A percentile compares a stretch with the other conserved stretches of the same genome.
Evolutionary conservation across 2,888 invertebrate species (phyloP).

Genomic region (Eremobia ochroleuca): DNA sequence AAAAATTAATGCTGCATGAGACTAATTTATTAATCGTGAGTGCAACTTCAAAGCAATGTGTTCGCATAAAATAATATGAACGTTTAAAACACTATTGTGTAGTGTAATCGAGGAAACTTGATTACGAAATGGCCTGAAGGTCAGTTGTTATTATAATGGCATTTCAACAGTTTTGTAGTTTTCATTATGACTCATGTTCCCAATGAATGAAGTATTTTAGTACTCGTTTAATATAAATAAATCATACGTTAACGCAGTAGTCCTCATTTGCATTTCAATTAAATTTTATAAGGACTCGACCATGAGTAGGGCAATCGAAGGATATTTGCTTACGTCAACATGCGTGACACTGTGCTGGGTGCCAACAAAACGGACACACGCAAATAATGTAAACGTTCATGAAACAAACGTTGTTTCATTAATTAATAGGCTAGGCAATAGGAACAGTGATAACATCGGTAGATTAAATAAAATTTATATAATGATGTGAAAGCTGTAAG

Average conservation of each 20-base stretch:
- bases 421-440: constrained; percentile 28
- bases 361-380: constrained; percentile 41
- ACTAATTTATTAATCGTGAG: constrained; percentile 13
- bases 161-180: constrained; percentile 28
- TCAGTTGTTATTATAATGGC: constrained; percentile 10
- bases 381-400: constrained; percentile 21
- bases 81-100: constrained; percentile 6
- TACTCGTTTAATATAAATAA: constrained; percentile 28
- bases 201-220: constrained; percentile 21
- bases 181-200: constrained; percentile 13
- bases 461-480: constrained; percentile 19
- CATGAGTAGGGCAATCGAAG: constrained; percentile 64
- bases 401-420: constrained; percentile 22
- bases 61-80: constrained; percentile 6
- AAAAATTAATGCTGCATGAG: background rate
- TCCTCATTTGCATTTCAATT: constrained; percentile 57
- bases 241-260: constrained; percentile 28
- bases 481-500: background rate
- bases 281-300: constrained; percentile 55
- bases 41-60: constrained; percentile 22
- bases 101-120: constrained; percentile 38
- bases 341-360: constrained; percentile 59
- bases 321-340: constrained; percentile 70
- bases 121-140: constrained; percentile 44
- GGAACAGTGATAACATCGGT: constrained; percentile 21